Evolutionary conservation across 2,888 invertebrate species (phyloP).

Genomic region (Charanyca ferruginea): DNA sequence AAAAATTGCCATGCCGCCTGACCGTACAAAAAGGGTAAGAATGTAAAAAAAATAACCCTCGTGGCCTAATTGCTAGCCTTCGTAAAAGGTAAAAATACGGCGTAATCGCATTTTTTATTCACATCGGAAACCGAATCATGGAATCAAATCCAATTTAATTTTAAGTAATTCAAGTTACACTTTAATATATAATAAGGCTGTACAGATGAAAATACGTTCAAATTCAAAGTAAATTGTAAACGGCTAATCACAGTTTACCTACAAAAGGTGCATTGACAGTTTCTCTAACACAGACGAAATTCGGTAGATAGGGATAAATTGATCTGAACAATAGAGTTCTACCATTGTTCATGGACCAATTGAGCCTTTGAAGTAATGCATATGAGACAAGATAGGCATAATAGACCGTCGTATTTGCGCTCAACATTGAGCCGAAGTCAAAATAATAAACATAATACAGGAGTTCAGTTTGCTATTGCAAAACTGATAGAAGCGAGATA

Average conservation of each 20-base stretch:
- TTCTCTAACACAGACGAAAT: background rate
- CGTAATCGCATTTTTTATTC: slow-evolving; percentile 16
- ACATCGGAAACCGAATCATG: slow-evolving; percentile 8
- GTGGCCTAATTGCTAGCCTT: background rate
- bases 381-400: background rate
- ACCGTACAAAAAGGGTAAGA: background rate
- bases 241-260: background rate
- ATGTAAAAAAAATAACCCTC: background rate
- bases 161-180: slow-evolving; percentile 8
- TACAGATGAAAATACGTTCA: slow-evolving; percentile 1
- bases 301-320: background rate
- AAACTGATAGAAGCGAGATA: too few species aligned
- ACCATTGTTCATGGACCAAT: background rate
- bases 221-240: background rate
- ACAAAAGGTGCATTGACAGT: background rate
- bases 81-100: slow-evolving; percentile 5
- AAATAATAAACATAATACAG: too few species aligned
- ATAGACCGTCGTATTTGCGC: too few species aligned
- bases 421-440: too few species aligned
- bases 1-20: background rate
- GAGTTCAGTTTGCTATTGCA: too few species aligned
- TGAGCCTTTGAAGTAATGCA: background rate
- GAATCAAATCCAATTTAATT: slow-evolving; percentile 11
- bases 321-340: background rate
- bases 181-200: background rate